These are phyloP conservation scores for Lepus oiostolus DNA, from an alignment of 2,797 vertebrate genomes.

Conservation along the genomic window DNA sequence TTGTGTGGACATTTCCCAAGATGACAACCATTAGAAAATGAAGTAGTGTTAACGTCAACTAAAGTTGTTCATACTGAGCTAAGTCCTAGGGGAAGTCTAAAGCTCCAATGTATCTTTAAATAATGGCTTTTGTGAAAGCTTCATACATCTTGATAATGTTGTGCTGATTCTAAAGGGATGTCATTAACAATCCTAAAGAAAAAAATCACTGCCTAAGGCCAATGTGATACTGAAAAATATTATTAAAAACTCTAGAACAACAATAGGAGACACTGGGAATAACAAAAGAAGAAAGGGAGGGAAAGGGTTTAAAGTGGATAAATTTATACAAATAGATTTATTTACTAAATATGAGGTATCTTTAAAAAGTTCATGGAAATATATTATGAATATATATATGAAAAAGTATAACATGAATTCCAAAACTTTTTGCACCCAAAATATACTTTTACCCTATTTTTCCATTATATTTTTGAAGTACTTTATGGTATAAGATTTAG, in stretches of 20 bases:
- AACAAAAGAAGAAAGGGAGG: neutral
- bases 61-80: neutral
- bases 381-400: no score
- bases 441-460: no score
- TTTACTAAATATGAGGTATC: neutral
- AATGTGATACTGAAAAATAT: neutral
- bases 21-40: slow-evolving; percentile 62
- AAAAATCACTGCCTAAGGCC: neutral
- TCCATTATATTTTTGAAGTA: no score
- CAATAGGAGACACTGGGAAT: neutral
- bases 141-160: slow-evolving; percentile 37
- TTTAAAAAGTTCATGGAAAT: no score
- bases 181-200: slow-evolving; percentile 14
- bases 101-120: neutral
- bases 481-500: slow-evolving; percentile 11
- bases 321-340: neutral
- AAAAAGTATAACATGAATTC: no score
- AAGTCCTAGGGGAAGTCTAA: neutral
- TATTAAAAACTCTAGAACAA: slow-evolving; percentile 39
- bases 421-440: no score
- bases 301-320: neutral
- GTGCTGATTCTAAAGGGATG: neutral
- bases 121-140: neutral
- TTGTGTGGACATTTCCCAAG: neutral
- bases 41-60: neutral